A percentile compares a stretch with the other conserved stretches of the same genome.
Conservation (phyloP, 2,888 invertebrate genomes). For the Chymomyza procnemis region DNA sequence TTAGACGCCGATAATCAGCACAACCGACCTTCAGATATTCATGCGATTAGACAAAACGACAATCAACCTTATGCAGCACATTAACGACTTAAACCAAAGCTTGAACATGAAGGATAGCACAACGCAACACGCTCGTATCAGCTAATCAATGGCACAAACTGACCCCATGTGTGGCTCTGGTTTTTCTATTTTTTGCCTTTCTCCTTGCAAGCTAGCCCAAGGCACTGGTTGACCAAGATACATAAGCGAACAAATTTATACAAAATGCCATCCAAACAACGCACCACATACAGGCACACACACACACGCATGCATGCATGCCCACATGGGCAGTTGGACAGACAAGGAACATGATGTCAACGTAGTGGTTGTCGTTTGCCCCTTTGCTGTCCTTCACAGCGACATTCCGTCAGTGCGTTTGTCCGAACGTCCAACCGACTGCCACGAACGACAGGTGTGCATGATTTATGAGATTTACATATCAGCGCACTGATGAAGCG, state of each 20-base stretch:
- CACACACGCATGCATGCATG: neutral
- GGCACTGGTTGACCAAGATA: neutral
- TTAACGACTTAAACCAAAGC: neutral
- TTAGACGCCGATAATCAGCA: too few species aligned
- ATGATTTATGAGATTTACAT: constrained; percentile 77
- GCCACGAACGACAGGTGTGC: constrained; percentile 74
- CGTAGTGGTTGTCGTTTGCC: constrained; percentile 21
- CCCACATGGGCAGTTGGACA: neutral
- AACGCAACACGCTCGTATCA: neutral
- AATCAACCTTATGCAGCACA: neutral
- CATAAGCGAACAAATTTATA: neutral
- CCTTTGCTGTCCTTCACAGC: neutral
- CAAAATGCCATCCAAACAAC: neutral
- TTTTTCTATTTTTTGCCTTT: too few species aligned
- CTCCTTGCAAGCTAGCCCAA: too few species aligned
- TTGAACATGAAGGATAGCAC: neutral
- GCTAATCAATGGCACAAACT: neutral
- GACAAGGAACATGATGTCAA: neutral
- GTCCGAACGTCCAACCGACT: constrained; percentile 18
- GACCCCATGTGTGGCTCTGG: too few species aligned
- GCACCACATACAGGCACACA: neutral
- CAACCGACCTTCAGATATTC: neutral
- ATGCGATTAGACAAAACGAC: neutral
- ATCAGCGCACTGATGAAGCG: constrained; percentile 71
- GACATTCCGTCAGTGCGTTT: neutral